Percentiles rank a stretch among this genome's conserved stretches.
Conservation (phyloP, 2,888 invertebrate genomes). For the Anticlea derivata region DNA sequence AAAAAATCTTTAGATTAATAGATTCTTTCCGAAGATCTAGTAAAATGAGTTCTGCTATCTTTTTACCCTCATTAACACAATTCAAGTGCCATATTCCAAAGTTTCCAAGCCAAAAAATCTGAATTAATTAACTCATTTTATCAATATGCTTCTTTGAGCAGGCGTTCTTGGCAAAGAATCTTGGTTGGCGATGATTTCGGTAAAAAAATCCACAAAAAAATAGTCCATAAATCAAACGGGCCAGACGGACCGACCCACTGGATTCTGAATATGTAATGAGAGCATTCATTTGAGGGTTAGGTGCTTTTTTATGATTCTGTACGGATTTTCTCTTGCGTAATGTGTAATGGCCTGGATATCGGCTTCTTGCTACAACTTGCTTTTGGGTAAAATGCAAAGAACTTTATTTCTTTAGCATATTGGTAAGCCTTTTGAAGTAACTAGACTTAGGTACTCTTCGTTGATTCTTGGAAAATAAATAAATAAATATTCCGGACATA, state of each 20-base stretch:
- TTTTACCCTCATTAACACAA: conserved; percentile 17
- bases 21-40: no score
- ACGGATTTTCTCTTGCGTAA: conserved; percentile 47
- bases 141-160: conserved; percentile 75
- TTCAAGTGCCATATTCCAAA: conserved; percentile 19
- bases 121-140: conserved; percentile 59
- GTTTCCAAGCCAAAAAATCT: conserved; percentile 43
- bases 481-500: no score
- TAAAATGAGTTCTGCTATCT: neutral
- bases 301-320: conserved; percentile 56
- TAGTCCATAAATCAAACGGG: conserved; percentile 71
- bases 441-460: no score
- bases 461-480: no score
- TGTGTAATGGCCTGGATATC: conserved; percentile 37
- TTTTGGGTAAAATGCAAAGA: neutral
- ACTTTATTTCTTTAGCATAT: no score
- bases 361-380: conserved; percentile 13
- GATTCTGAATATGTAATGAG: conserved; percentile 71
- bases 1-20: no score
- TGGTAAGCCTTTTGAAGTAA: neutral
- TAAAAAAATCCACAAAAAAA: conserved; percentile 54
- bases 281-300: conserved; percentile 67
- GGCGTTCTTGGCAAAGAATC: conserved; percentile 65
- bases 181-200: conserved; percentile 53
- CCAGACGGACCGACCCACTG: conserved; percentile 68